Base-by-base conservation (phyloP, 2,113 vertebrate genomes). In the Sus scrofa region DNA sequence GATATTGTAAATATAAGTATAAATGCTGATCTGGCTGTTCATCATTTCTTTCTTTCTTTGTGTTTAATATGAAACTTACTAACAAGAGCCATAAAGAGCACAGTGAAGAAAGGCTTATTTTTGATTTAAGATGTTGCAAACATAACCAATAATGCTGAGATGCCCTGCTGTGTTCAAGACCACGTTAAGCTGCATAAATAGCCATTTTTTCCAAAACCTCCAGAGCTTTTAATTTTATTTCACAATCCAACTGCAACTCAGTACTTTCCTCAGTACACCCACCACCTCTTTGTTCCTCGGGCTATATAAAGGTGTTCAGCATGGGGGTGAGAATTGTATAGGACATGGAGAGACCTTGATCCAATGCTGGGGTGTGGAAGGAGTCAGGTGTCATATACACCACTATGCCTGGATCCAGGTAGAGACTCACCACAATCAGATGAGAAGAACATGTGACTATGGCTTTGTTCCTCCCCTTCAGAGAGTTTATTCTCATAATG, bases 241-340 rank as follows among this genome's bases (percentile, higher is more conserved):
- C 13, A 56, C 54, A 13, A 56, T 56, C 13, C 54, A 56, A 14
- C 54, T 56, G 54, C 7, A 3, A 56, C 30, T 10, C 18, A 86
- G 15, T 10, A 67, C 20, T 44, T 56, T 96, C 26, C 50, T 92
- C 60, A 97, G 19, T 22, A 78, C 37, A 12, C 26, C 32, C 20
- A 89, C 18, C 30, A 97, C 54, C 22, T 97, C 91, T 26, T 97
- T 96, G 71, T 96, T 97, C 68, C 96, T 91, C 37, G 96, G 26
- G 27, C 62, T 94, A 96, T 60, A 97, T 96, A 14, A 94, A 34
- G 5, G 94, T 91, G 63, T 89, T 96, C 34, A 96, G 18, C 91
- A 92, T 73, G 1, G 92, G 83, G 20, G 62, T 91, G 62, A 97
- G 34, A 20, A 94, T 70, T 39, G 94, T 54, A 6, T 78, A 94